These are phyloP conservation scores for Albula glossodonta DNA, from an alignment of 2,113 vertebrate species.

Conservation along the genomic window DNA sequence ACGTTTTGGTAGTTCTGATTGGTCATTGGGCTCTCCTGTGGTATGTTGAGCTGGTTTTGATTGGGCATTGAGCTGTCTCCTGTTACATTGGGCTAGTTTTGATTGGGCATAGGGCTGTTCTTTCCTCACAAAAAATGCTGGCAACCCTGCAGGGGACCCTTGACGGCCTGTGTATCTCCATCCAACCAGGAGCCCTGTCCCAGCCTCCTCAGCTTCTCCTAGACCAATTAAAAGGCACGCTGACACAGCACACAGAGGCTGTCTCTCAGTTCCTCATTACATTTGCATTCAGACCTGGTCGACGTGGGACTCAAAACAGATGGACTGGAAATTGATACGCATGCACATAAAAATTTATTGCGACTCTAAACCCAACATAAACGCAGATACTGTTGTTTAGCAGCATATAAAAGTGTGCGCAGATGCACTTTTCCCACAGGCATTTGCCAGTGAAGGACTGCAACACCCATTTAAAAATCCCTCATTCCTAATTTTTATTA, in stretches of 20 bases:
- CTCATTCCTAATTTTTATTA: neutral
- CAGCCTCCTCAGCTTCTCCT: slow-evolving; percentile 12
- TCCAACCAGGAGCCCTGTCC: neutral
- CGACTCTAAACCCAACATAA: neutral
- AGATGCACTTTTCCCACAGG: neutral
- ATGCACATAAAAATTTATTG: neutral
- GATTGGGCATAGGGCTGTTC: too few species aligned
- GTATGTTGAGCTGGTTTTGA: too few species aligned
- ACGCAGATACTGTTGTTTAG: neutral
- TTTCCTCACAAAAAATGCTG: too few species aligned
- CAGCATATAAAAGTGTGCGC: neutral
- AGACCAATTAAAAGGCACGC: slow-evolving; percentile 8
- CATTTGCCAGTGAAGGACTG: neutral
- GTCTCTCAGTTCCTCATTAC: neutral
- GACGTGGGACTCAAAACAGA: neutral
- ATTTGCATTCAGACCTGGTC: slow-evolving; percentile 17
- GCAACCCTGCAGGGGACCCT: neutral
- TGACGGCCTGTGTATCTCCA: neutral
- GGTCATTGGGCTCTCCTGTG: too few species aligned
- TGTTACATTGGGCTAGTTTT: too few species aligned
- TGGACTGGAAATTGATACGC: neutral
- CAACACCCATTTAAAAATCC: neutral
- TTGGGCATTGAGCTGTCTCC: too few species aligned
- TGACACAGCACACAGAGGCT: neutral
- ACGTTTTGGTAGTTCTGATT: too few species aligned